phyloP scores from a whole-genome alignment of 2,888 invertebrate species.

The Halictus quadricinctus region DNA sequence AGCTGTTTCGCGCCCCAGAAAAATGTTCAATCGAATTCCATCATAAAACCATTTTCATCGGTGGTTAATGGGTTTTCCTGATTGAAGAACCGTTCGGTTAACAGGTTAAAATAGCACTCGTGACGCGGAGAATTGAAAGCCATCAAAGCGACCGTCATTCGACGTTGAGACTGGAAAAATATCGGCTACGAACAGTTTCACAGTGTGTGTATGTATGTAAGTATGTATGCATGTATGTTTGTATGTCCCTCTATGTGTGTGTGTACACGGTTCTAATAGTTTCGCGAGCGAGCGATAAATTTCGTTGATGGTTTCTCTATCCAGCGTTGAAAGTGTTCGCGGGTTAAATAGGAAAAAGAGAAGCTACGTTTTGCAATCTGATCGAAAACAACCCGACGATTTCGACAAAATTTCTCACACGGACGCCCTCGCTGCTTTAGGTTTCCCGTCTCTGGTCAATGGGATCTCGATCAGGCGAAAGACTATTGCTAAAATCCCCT shows the following conservation, averaged over 20 bases:
- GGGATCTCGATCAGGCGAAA: conserved; percentile 49
- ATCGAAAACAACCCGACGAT: neutral
- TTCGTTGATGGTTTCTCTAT: conserved; percentile 5
- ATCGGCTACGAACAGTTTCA: conserved; percentile 15
- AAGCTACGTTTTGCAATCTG: conserved; percentile 1
- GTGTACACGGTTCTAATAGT: neutral
- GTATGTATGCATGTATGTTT: neutral
- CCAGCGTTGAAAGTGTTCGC: neutral
- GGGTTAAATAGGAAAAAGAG: conserved; percentile 16
- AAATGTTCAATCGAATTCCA: neutral
- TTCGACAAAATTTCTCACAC: neutral
- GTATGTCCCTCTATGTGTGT: neutral
- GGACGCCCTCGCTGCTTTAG: conserved; percentile 6
- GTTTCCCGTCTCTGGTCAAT: conserved; percentile 34
- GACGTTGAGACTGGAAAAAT: conserved; percentile 36
- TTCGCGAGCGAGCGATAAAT: neutral
- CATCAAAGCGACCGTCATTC: conserved; percentile 47
- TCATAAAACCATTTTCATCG: neutral
- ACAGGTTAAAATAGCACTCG: neutral
- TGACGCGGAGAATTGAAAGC: conserved; percentile 35
- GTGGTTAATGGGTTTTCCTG: neutral
- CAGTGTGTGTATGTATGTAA: neutral
- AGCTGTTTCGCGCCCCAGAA: neutral
- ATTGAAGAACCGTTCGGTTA: neutral
- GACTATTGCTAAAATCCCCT: conserved; percentile 55